Conservation (phyloP, 1,140 invertebrate genomes). For the Nasonia longicornis region DNA sequence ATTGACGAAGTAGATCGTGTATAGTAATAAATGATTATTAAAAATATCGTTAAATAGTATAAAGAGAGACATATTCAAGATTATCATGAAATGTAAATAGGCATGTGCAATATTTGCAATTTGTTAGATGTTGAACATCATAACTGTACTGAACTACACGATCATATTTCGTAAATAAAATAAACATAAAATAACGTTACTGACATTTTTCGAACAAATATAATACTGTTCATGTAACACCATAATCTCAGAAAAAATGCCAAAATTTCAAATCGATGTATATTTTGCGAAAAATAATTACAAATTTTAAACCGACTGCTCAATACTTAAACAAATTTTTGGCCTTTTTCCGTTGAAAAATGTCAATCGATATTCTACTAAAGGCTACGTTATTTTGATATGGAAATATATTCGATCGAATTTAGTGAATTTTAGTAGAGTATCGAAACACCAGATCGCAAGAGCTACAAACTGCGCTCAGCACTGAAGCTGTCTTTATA, state of each 20-base stretch:
- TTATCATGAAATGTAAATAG: neutral
- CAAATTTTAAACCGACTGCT: too few species aligned
- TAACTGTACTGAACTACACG: neutral
- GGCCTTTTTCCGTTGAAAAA: constrained; percentile 16
- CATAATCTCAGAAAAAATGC: neutral
- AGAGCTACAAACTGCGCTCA: constrained; percentile 6
- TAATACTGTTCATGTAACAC: neutral
- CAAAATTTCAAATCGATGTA: neutral
- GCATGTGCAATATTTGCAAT: neutral
- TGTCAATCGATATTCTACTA: constrained; percentile 12
- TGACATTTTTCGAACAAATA: neutral
- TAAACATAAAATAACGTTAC: neutral
- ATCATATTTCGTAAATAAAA: neutral
- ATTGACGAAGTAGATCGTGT: constrained; percentile 8
- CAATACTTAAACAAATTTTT: constrained; percentile 1
- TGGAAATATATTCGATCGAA: neutral
- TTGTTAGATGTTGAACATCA: neutral
- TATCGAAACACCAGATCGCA: neutral
- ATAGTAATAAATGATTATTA: neutral
- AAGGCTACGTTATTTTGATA: neutral
- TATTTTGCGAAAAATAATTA: too few species aligned
- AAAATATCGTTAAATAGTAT: neutral
- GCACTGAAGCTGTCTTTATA: neutral
- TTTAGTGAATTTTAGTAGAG: constrained; percentile 21
- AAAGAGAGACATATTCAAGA: neutral